These are phyloP conservation scores for Amphilophus citrinellus DNA, from an alignment of 2,113 vertebrate species.

Conservation along the genomic window DNA sequence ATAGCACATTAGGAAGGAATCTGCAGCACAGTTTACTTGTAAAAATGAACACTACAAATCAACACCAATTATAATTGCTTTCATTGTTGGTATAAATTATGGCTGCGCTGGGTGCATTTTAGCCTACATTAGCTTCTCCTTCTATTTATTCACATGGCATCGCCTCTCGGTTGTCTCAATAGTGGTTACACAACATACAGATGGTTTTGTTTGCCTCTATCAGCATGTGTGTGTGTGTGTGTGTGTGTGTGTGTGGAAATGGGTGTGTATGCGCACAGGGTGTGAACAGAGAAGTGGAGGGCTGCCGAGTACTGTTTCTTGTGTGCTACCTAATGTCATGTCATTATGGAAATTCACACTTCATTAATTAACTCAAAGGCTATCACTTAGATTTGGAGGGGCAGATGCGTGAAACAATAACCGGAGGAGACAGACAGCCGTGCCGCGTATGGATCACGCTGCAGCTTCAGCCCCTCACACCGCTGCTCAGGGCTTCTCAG, in stretches of 20 bases:
- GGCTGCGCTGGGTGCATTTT: neutral
- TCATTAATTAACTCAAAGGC: conserved; percentile 71
- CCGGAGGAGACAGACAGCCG: conserved; percentile 34
- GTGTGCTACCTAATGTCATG: conserved; percentile 54
- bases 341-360: conserved; percentile 71
- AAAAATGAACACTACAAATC: conserved; percentile 39
- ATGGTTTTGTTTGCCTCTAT: conserved; percentile 72
- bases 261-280: conserved; percentile 11
- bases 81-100: conserved; percentile 21
- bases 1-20: conserved; percentile 19
- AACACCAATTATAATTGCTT: conserved; percentile 34
- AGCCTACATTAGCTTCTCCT: conserved; percentile 37
- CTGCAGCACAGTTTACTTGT: conserved; percentile 20
- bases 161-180: conserved; percentile 46
- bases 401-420: conserved; percentile 44
- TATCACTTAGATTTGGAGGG: conserved; percentile 49
- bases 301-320: conserved; percentile 53
- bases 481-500: conserved; percentile 20
- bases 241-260: neutral
- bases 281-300: conserved; percentile 22
- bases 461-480: conserved; percentile 9
- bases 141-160: conserved; percentile 49
- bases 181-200: conserved; percentile 70
- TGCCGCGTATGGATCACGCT: conserved; percentile 21
- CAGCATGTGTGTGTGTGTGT: conserved; percentile 46